Conservation (phyloP, 2,888 invertebrate genomes). For the Cheilosia grossa region DNA sequence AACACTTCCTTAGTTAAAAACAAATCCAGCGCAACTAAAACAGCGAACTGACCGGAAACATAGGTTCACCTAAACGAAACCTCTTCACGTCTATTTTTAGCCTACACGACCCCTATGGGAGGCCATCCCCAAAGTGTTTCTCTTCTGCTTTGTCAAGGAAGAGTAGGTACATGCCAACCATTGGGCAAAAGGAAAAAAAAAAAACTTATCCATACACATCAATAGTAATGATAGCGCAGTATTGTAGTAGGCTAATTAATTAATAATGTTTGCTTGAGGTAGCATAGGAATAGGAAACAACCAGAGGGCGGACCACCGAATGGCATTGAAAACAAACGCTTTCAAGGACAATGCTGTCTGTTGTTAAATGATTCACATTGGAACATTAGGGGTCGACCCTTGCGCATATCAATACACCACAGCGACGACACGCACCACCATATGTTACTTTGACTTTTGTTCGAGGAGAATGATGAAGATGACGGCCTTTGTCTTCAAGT, state of each 20-base stretch:
- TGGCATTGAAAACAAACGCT: constrained; percentile 60
- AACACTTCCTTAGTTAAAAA: constrained; percentile 15
- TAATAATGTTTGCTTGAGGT: constrained; percentile 58
- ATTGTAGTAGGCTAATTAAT: constrained; percentile 65
- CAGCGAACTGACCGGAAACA: constrained; percentile 55
- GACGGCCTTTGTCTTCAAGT: constrained; percentile 1
- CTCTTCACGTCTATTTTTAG: constrained; percentile 56
- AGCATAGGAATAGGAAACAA: constrained; percentile 29
- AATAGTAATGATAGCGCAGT: constrained; percentile 52
- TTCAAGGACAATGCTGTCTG: constrained; percentile 53
- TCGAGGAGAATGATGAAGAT: background rate
- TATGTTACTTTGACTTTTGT: constrained; percentile 23
- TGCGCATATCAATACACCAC: background rate
- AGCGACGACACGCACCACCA: constrained; percentile 19
- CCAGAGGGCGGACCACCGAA: constrained; percentile 25
- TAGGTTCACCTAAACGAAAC: constrained; percentile 40
- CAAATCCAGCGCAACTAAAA: constrained; percentile 52
- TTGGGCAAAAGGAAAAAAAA: constrained; percentile 15
- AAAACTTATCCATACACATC: constrained; percentile 37
- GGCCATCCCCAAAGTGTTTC: background rate
- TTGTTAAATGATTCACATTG: constrained; percentile 55
- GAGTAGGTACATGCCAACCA: background rate
- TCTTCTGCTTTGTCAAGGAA: constrained; percentile 22
- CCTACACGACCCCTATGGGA: constrained; percentile 13
- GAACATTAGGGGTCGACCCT: constrained; percentile 16